A percentile compares a stretch with the other conserved stretches of the same genome.
phyloP scores from a whole-genome alignment of 2,113 vertebrate species.

The Apaloderma vittatum region DNA sequence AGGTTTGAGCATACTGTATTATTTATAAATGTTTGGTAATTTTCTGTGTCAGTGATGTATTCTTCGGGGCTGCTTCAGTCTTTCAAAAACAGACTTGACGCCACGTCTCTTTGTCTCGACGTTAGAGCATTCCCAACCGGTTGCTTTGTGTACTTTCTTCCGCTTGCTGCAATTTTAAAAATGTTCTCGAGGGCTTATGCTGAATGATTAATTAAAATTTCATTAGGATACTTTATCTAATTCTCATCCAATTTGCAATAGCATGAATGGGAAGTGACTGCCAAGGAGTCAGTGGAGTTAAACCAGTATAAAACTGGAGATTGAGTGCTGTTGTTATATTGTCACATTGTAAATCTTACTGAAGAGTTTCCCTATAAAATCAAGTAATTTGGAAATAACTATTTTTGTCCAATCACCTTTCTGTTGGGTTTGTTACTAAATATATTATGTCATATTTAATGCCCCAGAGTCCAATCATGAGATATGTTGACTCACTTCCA shows the following conservation, averaged over 20 bases:
- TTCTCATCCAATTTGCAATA: neutral
- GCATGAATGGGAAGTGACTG: neutral
- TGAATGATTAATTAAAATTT: conserved; percentile 35
- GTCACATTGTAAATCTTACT: neutral
- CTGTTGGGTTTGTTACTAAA: neutral
- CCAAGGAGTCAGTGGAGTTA: neutral
- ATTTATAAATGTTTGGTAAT: conserved; percentile 69
- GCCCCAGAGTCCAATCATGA: neutral
- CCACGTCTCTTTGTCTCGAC: neutral
- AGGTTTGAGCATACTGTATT: conserved; percentile 57
- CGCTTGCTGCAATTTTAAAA: neutral
- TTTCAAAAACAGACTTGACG: neutral
- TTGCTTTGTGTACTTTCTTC: neutral
- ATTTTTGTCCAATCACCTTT: neutral
- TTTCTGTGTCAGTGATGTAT: conserved; percentile 59
- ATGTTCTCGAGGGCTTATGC: neutral
- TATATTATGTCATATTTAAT: neutral
- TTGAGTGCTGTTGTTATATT: neutral
- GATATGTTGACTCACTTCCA: neutral
- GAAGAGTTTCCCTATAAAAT: neutral
- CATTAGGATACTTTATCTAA: neutral
- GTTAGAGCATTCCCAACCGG: neutral
- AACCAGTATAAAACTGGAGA: neutral
- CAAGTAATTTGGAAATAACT: neutral
- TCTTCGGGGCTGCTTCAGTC: conserved; percentile 29